Percentiles rank a stretch among this genome's conserved stretches.
These are phyloP conservation scores for Tinamus guttatus DNA, from an alignment of 2,113 vertebrate genomes.

Conservation along the genomic window DNA sequence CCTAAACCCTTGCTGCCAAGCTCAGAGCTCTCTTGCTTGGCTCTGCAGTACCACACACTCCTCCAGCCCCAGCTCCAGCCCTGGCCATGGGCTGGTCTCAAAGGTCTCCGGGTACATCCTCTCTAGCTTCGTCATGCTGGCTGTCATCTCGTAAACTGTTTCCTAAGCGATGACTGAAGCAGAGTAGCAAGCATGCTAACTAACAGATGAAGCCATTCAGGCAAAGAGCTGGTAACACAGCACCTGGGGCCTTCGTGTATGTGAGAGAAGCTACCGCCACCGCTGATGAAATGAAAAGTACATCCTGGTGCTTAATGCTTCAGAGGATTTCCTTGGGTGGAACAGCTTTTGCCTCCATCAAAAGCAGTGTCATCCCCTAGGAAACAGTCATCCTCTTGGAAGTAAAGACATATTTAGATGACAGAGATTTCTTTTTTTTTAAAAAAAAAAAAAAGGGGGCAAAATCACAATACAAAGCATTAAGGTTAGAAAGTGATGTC, in stretches of 20 bases:
- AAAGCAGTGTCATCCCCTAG: slow-evolving; percentile 66
- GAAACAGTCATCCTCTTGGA: slow-evolving; percentile 60
- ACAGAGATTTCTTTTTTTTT: slow-evolving; percentile 37
- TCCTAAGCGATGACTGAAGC: not conserved
- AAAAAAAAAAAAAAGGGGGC: not conserved
- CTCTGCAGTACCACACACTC: not conserved
- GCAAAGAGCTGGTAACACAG: not conserved
- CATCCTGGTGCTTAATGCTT: slow-evolving; percentile 47
- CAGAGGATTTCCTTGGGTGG: slow-evolving; percentile 44
- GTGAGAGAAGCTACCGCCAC: not conserved
- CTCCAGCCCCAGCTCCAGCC: not conserved
- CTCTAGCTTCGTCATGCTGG: not conserved
- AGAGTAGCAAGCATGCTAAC: not conserved
- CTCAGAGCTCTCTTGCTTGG: accelerated
- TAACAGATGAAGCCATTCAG: not conserved
- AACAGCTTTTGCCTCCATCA: slow-evolving; percentile 53
- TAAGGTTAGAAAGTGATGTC: slow-evolving; percentile 55
- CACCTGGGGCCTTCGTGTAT: not conserved
- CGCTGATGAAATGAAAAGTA: slow-evolving; percentile 36
- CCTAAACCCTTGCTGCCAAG: not conserved
- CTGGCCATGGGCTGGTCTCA: not conserved
- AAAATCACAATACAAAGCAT: slow-evolving; percentile 48
- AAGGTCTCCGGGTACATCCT: not conserved
- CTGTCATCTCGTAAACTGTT: not conserved
- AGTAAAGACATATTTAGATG: slow-evolving; percentile 67